Percentiles rank a stretch among this genome's conserved stretches.
phyloP scores from a whole-genome alignment of 2,888 invertebrate species.

The Spilosoma lubricipeda region DNA sequence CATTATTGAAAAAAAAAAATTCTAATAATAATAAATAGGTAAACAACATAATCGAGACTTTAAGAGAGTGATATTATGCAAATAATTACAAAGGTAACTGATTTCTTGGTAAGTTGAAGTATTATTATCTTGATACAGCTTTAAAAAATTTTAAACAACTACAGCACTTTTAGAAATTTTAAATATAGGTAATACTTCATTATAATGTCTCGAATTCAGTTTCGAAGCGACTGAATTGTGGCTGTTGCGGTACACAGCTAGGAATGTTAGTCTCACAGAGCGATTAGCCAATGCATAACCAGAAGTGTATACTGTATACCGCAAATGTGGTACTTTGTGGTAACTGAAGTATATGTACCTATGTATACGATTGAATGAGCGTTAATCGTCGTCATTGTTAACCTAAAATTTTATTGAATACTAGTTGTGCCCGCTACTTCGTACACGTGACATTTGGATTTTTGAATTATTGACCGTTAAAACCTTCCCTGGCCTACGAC shows the following conservation, averaged over 20 bases:
- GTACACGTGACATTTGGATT: too few relatives aligned
- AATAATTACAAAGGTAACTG: too few relatives aligned
- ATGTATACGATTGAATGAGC: slow-evolving; percentile 28
- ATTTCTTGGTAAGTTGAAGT: background rate
- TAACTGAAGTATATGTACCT: slow-evolving; percentile 27
- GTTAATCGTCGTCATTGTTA: background rate
- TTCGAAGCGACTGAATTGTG: slow-evolving; percentile 45
- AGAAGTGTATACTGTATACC: slow-evolving; percentile 54
- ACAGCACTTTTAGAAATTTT: too few relatives aligned
- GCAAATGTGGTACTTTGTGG: slow-evolving; percentile 53
- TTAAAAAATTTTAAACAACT: background rate
- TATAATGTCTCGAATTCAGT: slow-evolving; percentile 25
- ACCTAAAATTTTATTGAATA: background rate
- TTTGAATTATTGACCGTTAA: too few relatives aligned
- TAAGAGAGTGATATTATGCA: too few relatives aligned
- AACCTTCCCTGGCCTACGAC: too few relatives aligned
- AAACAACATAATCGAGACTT: too few relatives aligned
- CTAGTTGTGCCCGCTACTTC: too few relatives aligned
- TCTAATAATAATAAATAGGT: too few relatives aligned
- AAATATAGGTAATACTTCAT: background rate
- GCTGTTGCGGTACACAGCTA: slow-evolving; percentile 40
- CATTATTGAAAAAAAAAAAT: too few relatives aligned
- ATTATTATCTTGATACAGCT: background rate
- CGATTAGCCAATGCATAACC: slow-evolving; percentile 38
- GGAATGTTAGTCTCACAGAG: slow-evolving; percentile 39